Conservation (phyloP, 1,140 invertebrate species). For the Drosophila rufa region DNA sequence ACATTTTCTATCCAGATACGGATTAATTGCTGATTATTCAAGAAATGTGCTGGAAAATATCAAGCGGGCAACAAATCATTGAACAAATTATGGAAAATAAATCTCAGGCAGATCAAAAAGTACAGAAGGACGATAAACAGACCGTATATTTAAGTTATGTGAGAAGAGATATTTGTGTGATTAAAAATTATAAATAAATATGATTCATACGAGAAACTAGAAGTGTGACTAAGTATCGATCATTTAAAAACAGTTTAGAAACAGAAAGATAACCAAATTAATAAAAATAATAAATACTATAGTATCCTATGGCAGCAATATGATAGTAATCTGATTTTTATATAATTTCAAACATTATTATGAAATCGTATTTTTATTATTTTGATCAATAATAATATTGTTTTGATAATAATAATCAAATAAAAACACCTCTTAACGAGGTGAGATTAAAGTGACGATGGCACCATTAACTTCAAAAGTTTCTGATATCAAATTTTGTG, state of each 20-base stretch:
- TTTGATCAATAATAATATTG: no score
- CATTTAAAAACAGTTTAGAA: neutral
- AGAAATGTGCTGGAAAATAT: neutral
- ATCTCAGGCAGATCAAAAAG: neutral
- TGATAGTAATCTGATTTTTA: no score
- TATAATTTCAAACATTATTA: no score
- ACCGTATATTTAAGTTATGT: slow-evolving; percentile 6
- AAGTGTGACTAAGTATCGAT: neutral
- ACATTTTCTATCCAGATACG: slow-evolving; percentile 22
- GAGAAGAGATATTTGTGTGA: neutral
- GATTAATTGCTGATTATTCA: slow-evolving; percentile 19
- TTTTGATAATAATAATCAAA: no score
- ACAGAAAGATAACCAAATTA: no score
- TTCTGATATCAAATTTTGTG: no score
- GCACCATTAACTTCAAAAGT: no score
- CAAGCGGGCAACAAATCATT: slow-evolving; percentile 13
- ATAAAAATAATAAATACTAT: no score
- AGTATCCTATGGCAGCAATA: no score
- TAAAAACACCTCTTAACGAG: no score
- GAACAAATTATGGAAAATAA: slow-evolving; percentile 5
- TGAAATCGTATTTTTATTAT: no score
- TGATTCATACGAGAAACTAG: neutral
- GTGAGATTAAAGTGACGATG: no score
- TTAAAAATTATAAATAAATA: slow-evolving; percentile 1
- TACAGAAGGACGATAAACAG: neutral